Evolutionary conservation across 2,888 invertebrate genomes (phyloP).

Genomic region (Stegophylla sp.): DNA sequence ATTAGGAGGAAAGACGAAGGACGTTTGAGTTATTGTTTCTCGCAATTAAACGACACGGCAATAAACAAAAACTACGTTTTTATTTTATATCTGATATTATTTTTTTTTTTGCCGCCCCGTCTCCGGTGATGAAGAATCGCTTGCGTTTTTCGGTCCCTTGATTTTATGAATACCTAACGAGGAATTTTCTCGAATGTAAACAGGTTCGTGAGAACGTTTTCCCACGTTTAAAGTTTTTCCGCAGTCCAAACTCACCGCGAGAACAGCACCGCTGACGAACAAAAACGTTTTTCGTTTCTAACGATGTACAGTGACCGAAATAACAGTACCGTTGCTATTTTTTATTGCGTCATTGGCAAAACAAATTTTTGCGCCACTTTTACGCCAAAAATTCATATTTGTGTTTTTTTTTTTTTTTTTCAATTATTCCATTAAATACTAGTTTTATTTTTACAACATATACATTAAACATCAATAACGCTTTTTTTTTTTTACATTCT

Average conservation of each 20-base stretch:
- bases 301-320: not conserved
- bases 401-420: no score
- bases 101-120: no score
- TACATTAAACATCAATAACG: no score
- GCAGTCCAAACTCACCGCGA: slow-evolving; percentile 8
- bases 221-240: slow-evolving; percentile 42
- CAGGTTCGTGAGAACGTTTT: slow-evolving; percentile 26
- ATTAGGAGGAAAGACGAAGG: slow-evolving; percentile 48
- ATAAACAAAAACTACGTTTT: slow-evolving; percentile 47
- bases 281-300: slow-evolving; percentile 5
- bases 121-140: slow-evolving; percentile 39
- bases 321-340: not conserved
- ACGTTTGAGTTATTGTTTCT: slow-evolving; percentile 57
- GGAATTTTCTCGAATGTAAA: slow-evolving; percentile 47
- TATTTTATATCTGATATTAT: no score
- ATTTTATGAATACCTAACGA: slow-evolving; percentile 58
- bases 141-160: slow-evolving; percentile 50
- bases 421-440: no score
- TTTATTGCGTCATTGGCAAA: no score
- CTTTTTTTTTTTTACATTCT: no score
- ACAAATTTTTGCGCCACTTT: no score
- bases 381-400: no score
- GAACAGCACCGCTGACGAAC: slow-evolving; percentile 4
- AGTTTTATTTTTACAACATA: no score
- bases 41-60: slow-evolving; percentile 58